phyloP scores from a whole-genome alignment of 2,797 vertebrate species.

The Tragelaphus eurycerus region DNA sequence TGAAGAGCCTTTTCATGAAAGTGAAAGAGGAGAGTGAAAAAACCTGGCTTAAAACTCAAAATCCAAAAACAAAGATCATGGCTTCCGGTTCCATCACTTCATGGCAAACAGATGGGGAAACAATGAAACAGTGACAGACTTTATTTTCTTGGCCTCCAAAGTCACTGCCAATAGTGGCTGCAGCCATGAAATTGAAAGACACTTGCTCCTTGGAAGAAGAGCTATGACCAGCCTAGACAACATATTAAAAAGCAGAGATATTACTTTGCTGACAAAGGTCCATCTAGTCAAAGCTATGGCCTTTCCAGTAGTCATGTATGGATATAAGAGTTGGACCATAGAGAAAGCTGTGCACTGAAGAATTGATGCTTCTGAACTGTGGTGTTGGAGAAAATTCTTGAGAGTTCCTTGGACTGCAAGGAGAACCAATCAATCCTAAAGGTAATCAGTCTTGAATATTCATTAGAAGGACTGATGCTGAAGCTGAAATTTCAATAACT shows the following conservation, averaged over 20 bases:
- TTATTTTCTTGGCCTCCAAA: not conserved
- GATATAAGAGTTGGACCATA: not conserved
- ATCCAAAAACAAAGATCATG: not conserved
- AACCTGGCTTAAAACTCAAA: not conserved
- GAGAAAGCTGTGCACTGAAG: not conserved
- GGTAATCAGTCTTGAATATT: not conserved
- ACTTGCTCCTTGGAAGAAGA: not conserved
- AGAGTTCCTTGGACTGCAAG: not conserved
- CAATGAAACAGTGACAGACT: not conserved
- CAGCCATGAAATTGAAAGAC: not conserved
- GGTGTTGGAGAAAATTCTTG: not conserved
- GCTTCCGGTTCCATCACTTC: not conserved
- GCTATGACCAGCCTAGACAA: not conserved
- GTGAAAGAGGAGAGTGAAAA: not conserved
- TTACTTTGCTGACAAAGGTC: not conserved
- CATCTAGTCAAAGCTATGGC: not conserved
- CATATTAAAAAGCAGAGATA: not conserved
- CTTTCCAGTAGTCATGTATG: not conserved
- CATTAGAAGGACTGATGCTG: not conserved
- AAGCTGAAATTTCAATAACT: not conserved
- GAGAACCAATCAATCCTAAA: not conserved
- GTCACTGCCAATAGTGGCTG: not conserved
- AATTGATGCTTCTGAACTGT: not conserved
- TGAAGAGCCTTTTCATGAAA: not conserved
- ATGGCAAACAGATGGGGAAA: not conserved